phyloP scores from a whole-genome alignment of 2,113 vertebrate genomes.

The Candoia aspera region DNA sequence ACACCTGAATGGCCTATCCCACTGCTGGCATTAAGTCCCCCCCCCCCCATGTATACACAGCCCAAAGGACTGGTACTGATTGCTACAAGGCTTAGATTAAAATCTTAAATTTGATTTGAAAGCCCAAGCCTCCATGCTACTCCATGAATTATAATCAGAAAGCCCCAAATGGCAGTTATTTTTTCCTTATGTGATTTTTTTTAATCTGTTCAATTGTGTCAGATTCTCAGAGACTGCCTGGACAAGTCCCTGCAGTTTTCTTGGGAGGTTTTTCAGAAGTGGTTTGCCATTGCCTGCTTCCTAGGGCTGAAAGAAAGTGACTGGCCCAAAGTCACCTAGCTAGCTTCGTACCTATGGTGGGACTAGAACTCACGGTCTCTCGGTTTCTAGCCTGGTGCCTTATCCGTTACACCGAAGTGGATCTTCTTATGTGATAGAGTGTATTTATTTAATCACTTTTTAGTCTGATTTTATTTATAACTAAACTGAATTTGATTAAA shows the following conservation, averaged over 20 bases:
- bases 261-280: no score
- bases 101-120: not conserved
- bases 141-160: not conserved
- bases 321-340: no score
- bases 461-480: not conserved
- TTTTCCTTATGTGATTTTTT: not conserved
- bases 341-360: no score
- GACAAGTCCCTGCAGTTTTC: no score
- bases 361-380: no score
- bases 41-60: not conserved
- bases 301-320: no score
- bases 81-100: not conserved
- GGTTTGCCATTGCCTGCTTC: no score
- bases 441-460: not conserved
- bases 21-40: not conserved
- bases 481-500: not conserved
- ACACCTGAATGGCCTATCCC: not conserved
- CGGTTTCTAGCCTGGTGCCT: no score
- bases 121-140: not conserved
- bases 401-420: no score
- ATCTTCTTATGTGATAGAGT: not conserved
- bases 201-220: no score
- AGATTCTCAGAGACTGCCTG: no score
- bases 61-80: not conserved
- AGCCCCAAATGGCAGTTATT: not conserved